Conservation (phyloP, 2,888 invertebrate species). For the Chironomus tentans region DNA sequence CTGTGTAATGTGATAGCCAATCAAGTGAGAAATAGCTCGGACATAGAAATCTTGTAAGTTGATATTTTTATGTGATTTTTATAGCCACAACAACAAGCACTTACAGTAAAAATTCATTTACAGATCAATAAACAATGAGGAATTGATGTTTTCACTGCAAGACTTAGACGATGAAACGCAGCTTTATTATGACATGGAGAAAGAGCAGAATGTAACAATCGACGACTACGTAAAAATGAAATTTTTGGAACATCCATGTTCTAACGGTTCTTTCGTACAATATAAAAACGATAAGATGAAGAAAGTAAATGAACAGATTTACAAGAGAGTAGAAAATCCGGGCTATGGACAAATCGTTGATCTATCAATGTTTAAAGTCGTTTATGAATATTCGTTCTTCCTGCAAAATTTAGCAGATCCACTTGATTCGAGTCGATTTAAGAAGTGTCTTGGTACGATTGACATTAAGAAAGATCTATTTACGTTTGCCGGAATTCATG, state of each 20-base stretch:
- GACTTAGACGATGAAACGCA: background rate
- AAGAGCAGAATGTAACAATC: background rate
- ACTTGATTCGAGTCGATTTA: slow-evolving; percentile 39
- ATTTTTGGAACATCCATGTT: background rate
- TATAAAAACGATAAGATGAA: background rate
- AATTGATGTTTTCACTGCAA: background rate
- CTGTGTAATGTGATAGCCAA: too few species aligned
- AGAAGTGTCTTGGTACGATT: slow-evolving; percentile 31
- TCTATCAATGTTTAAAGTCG: background rate
- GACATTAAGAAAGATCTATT: slow-evolving; percentile 30
- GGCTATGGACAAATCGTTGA: background rate
- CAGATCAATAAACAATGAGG: background rate
- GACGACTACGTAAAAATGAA: background rate
- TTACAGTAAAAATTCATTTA: background rate
- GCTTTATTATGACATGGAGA: background rate
- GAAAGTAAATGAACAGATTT: background rate
- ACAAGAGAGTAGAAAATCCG: background rate
- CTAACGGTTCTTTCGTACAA: background rate
- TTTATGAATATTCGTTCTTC: background rate
- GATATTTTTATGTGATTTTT: background rate
- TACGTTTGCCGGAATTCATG: slow-evolving; percentile 56
- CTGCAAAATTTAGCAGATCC: slow-evolving; percentile 31
- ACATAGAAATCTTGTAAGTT: too few species aligned
- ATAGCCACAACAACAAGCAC: background rate
- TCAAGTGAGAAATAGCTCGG: too few species aligned